Conservation (phyloP, 23 tunicate species). For the Halocynthia roretzi region DNA sequence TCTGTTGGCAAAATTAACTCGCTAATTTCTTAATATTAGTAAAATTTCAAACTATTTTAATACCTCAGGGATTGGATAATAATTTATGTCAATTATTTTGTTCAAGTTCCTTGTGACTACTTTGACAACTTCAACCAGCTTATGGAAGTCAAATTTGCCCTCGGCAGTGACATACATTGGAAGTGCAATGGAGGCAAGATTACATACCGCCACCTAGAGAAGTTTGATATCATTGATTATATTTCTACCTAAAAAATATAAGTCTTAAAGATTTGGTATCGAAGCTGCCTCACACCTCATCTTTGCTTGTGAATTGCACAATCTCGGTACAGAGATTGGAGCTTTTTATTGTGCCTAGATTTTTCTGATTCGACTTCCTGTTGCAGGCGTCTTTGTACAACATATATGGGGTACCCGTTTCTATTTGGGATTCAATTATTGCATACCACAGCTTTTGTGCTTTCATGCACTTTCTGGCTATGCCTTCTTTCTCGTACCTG, state of each 20-base stretch:
- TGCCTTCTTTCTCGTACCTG: constrained; percentile 88
- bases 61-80: constrained; percentile 85
- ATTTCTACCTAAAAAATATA: neutral
- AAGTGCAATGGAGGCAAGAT: constrained; percentile 90
- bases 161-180: constrained; percentile 78
- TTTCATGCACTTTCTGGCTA: constrained; percentile 65
- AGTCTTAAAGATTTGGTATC: neutral
- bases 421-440: constrained; percentile 95
- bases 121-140: constrained; percentile 65
- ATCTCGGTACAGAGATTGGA: constrained; percentile 97
- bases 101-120: constrained; percentile 87
- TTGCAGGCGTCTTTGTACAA: constrained; percentile 98
- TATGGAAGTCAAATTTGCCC: constrained; percentile 58
- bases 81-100: constrained; percentile 97
- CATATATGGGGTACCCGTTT: constrained; percentile 99
- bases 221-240: neutral
- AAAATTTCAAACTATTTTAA: neutral
- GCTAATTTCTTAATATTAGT: neutral
- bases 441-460: constrained; percentile 97
- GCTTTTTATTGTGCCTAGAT: constrained; percentile 96
- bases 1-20: neutral
- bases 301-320: constrained; percentile 87
- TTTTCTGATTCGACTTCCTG: constrained; percentile 96
- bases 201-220: constrained; percentile 92
- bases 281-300: constrained; percentile 52